These are phyloP conservation scores for Cryptotermes secundus DNA, from an alignment of 1,140 invertebrate genomes.

Conservation along the genomic window DNA sequence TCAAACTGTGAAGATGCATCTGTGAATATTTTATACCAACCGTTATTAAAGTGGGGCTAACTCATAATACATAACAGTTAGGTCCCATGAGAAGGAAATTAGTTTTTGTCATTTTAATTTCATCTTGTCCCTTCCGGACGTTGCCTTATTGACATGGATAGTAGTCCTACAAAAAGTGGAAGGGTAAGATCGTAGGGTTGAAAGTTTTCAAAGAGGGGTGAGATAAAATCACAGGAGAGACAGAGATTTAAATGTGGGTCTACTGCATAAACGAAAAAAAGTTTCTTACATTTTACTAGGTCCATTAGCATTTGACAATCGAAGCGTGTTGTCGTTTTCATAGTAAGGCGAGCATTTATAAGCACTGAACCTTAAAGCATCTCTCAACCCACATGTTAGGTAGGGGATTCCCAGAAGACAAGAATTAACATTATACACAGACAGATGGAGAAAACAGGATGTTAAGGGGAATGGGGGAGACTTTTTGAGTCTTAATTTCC, in stretches of 20 bases:
- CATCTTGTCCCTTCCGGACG: background rate
- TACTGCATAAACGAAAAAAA: background rate
- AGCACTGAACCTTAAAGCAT: background rate
- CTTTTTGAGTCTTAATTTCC: slow-evolving; percentile 18
- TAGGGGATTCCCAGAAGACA: too few relatives aligned
- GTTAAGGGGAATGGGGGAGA: background rate
- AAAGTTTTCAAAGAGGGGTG: background rate
- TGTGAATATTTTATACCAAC: background rate
- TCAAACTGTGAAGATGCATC: background rate
- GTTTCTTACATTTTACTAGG: background rate
- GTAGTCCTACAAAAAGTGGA: background rate
- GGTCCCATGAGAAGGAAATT: slow-evolving; percentile 32
- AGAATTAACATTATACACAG: too few relatives aligned
- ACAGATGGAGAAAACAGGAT: background rate
- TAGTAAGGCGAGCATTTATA: background rate
- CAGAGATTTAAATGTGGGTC: slow-evolving; percentile 2
- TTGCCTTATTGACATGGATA: background rate
- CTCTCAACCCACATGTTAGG: background rate
- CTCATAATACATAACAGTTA: background rate
- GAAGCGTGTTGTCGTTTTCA: background rate
- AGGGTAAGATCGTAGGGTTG: background rate
- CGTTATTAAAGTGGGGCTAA: background rate
- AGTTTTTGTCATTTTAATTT: slow-evolving; percentile 27
- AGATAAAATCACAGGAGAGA: background rate
- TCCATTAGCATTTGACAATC: slow-evolving; percentile 2